A percentile compares a stretch with the other conserved stretches of the same genome.
phyloP scores from a whole-genome alignment of 2,888 invertebrate species.

The Chrysina gloriosa region DNA sequence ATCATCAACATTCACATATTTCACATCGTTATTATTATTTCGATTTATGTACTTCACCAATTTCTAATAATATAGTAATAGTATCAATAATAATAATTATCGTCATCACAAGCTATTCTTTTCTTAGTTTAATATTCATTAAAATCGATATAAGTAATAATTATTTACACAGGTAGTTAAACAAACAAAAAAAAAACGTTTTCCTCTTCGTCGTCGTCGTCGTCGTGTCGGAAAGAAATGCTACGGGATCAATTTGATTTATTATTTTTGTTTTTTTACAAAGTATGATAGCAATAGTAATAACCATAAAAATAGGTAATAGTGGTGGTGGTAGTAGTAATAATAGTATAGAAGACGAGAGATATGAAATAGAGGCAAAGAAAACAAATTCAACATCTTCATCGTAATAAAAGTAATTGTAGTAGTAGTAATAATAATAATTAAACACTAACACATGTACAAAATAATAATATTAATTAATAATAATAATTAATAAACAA shows the following conservation, averaged over 20 bases:
- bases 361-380: neutral
- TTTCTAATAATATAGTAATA: conserved; percentile 16
- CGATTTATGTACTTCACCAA: conserved; percentile 17
- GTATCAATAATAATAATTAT: conserved; percentile 14
- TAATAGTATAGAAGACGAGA: no score
- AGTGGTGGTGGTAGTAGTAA: no score
- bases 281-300: no score
- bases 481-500: conserved; percentile 28
- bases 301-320: no score
- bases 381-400: conserved; percentile 1
- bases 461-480: conserved; percentile 34
- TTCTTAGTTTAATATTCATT: neutral
- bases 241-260: neutral
- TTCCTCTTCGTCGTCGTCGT: neutral
- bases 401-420: conserved; percentile 10
- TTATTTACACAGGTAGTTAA: conserved; percentile 13
- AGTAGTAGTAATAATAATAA: conserved; percentile 28
- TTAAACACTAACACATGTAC: conserved; percentile 31
- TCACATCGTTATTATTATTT: neutral
- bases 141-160: conserved; percentile 9
- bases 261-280: no score
- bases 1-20: neutral
- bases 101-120: conserved; percentile 24
- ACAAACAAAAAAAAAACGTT: neutral
- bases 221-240: neutral